Evolutionary conservation across 2,113 vertebrate species (phyloP), one percentile per base, ranked within the genome.

Genomic region (Colossoma macropomum): DNA sequence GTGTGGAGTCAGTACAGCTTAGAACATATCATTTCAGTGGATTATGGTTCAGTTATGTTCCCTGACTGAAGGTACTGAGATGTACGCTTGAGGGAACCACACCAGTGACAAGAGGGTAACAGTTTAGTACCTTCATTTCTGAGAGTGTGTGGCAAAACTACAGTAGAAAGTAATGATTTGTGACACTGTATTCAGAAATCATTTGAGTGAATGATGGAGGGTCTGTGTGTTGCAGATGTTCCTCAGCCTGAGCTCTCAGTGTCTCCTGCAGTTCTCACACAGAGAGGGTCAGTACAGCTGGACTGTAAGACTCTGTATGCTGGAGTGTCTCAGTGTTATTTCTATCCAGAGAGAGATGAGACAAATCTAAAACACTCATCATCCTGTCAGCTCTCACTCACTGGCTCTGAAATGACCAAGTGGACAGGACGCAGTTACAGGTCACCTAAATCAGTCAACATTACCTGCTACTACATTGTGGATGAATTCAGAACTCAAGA

Each of bases 351-450:
- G 34, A 28, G 56, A 27, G 5, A 77, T 17, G 0, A 48, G 2
- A 48, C 10, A 16, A 45, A 34, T 41, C 2, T 45, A 28, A 66
- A 77, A 34, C 21, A 21, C 50, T 30, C 21, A 27, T 1, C 1
- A 45, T 45, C 59, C 23, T 88, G 79, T 85, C n/a, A 10, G 28
- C 79, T 82, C 25, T 30, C 73, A 15, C 23, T 85, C 65, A 82
- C 41, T 77, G 80, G 77, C 32, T 73, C 73, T 80, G 76, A 80
- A 54, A 16, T 87, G 45, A 62, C 60, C 30, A 7, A 0, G n/a
- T 82, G 84, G 86, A 54, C 75, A 76, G 38, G 28, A 71, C 70
- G 11, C 16, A 32, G 56, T 15, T 74, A 68, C 32, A 75, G 7
- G 23, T 72, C 82, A 28, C 69, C n/a, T n/a, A 32, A n/a, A 66